Percentiles rank a stretch among this genome's conserved stretches.
Evolutionary conservation across 2,113 vertebrate genomes (phyloP).

Genomic region (Potamarius usumacintae): DNA sequence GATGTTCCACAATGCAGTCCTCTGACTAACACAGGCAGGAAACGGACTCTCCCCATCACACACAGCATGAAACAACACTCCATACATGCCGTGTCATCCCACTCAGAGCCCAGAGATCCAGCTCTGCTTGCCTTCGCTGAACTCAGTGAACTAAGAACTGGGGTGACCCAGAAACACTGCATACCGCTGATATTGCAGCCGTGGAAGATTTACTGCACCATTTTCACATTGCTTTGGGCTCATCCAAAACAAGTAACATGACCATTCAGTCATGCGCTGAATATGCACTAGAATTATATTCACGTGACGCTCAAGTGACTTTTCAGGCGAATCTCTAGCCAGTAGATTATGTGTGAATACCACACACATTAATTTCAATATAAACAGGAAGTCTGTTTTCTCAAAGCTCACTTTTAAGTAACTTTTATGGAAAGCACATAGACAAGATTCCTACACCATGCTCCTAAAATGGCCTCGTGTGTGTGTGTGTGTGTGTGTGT

Average conservation of each 20-base stretch:
- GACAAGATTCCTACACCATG: not conserved
- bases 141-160: slow-evolving; percentile 60
- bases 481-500: too few species aligned
- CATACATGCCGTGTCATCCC: slow-evolving; percentile 43
- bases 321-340: not conserved
- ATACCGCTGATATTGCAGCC: not conserved
- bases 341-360: not conserved
- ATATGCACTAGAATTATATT: not conserved
- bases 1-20: slow-evolving; percentile 48
- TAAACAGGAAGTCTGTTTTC: not conserved
- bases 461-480: not conserved
- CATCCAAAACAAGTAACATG: not conserved
- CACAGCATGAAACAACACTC: slow-evolving; percentile 31
- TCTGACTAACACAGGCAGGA: slow-evolving; percentile 56
- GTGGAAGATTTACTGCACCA: slow-evolving; percentile 17
- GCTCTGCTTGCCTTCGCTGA: slow-evolving; percentile 32
- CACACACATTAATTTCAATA: not conserved
- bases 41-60: slow-evolving; percentile 53
- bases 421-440: not conserved
- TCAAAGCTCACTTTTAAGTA: not conserved
- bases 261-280: not conserved
- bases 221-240: not conserved
- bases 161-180: slow-evolving; percentile 31
- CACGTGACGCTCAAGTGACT: not conserved
- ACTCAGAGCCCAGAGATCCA: slow-evolving; percentile 25